Evolutionary conservation across 2,888 invertebrate genomes (phyloP).

Genomic region (Masnerella sp.): DNA sequence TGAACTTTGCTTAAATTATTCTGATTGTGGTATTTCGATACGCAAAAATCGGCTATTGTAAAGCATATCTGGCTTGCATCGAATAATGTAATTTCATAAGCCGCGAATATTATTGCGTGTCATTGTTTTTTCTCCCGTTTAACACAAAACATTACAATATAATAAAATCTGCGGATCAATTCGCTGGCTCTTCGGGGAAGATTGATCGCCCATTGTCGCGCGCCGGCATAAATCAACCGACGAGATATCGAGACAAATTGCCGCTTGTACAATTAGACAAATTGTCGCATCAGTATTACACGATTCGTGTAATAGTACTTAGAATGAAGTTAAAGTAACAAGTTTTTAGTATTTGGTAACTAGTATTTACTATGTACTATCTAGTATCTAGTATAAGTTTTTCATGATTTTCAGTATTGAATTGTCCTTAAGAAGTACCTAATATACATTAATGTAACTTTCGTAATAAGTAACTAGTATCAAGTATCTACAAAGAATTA

Average conservation of each 20-base stretch:
- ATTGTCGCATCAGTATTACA: too few relatives aligned
- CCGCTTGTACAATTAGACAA: constrained; percentile 48
- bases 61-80: constrained; percentile 11
- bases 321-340: too few relatives aligned
- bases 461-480: too few relatives aligned
- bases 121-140: constrained; percentile 27
- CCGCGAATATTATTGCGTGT: constrained; percentile 19
- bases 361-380: too few relatives aligned
- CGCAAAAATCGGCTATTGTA: constrained; percentile 24
- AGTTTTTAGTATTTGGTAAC: too few relatives aligned
- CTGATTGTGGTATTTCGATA: constrained; percentile 12
- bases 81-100: constrained; percentile 34
- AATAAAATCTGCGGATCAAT: constrained; percentile 34
- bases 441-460: too few relatives aligned
- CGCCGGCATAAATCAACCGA: constrained; percentile 53
- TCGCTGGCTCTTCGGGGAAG: constrained; percentile 42
- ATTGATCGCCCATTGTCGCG: constrained; percentile 57
- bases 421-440: too few relatives aligned
- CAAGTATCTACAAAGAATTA: too few relatives aligned
- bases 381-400: too few relatives aligned
- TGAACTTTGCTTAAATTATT: constrained; percentile 16
- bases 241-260: constrained; percentile 58
- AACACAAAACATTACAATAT: constrained; percentile 32
- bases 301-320: too few relatives aligned
- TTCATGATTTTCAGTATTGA: too few relatives aligned